Percentiles rank a stretch among this genome's conserved stretches.
phyloP scores from a whole-genome alignment of 53 echinoderm and acorn worm genomes.

The Hippasteria phrygiana region DNA sequence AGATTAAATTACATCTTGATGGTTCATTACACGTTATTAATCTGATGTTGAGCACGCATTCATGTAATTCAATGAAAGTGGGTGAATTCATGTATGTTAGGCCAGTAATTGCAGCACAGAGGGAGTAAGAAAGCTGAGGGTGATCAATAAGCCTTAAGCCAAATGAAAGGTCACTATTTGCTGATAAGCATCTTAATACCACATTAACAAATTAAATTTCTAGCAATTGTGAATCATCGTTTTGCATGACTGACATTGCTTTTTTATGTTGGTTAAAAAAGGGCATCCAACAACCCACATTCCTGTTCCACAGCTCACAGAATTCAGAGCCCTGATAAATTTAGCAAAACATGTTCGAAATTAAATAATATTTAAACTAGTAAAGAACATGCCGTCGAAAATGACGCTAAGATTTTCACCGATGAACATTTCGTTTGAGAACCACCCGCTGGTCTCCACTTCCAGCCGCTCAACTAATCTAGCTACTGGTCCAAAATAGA shows the following conservation, averaged over 20 bases:
- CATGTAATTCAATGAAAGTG: constrained; percentile 11
- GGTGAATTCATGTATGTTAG: neutral
- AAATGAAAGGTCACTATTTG: neutral
- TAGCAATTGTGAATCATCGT: neutral
- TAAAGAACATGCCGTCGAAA: no score
- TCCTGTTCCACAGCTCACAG: no score
- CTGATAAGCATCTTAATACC: neutral
- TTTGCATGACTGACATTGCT: no score
- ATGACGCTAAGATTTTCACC: neutral
- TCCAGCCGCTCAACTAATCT: neutral
- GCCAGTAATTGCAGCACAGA: neutral
- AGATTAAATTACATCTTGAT: constrained; percentile 24
- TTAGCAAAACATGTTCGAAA: no score
- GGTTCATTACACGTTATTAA: constrained; percentile 16
- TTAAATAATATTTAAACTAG: no score
- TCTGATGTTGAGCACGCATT: constrained; percentile 12
- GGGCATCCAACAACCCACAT: no score
- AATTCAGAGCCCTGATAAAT: no score
- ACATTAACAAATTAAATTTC: neutral
- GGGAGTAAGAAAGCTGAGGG: neutral
- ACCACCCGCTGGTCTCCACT: constrained; percentile 32
- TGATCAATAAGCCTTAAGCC: neutral
- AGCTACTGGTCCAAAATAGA: constrained; percentile 7
- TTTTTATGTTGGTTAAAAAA: no score
- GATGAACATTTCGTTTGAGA: neutral